These are phyloP conservation scores for Hemibates koningsi DNA, from an alignment of 2,113 vertebrate genomes.

Conservation along the genomic window DNA sequence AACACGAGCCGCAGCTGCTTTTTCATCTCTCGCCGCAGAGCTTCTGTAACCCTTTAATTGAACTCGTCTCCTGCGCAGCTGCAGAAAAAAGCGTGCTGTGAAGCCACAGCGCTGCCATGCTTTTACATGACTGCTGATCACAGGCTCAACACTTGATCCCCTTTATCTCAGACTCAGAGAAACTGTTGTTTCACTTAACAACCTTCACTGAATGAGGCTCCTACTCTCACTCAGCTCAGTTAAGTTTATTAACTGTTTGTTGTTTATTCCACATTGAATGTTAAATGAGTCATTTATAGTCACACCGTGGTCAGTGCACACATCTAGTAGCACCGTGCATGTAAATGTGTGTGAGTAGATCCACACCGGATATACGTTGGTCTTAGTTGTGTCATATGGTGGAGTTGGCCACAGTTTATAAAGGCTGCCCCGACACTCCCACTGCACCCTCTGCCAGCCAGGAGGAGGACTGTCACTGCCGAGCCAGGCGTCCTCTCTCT, in stretches of 20 bases:
- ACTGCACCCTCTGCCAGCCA: slow-evolving; percentile 50
- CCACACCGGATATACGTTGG: not conserved
- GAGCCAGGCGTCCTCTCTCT: slow-evolving; percentile 1
- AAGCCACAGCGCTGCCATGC: not conserved
- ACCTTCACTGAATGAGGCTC: not conserved
- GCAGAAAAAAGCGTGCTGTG: not conserved
- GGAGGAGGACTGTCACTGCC: slow-evolving; percentile 24
- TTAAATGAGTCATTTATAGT: not conserved
- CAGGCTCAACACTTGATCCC: not conserved
- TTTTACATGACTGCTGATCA: not conserved
- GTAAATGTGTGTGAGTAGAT: not conserved
- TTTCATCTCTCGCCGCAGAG: not conserved
- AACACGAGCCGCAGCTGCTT: not conserved
- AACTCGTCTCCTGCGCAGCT: not conserved
- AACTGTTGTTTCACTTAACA: not conserved
- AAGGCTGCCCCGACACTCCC: slow-evolving; percentile 44
- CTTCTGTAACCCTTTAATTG: not conserved
- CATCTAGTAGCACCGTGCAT: not conserved
- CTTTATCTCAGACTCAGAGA: not conserved
- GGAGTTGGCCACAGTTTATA: slow-evolving; percentile 8
- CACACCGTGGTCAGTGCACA: not conserved
- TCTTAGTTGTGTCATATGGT: slow-evolving; percentile 7
- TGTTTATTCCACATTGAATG: not conserved
- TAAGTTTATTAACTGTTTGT: not conserved
- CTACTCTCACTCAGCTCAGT: not conserved